Base-by-base conservation (phyloP, 2,797 vertebrate species). In the Thunnus albacares region DNA sequence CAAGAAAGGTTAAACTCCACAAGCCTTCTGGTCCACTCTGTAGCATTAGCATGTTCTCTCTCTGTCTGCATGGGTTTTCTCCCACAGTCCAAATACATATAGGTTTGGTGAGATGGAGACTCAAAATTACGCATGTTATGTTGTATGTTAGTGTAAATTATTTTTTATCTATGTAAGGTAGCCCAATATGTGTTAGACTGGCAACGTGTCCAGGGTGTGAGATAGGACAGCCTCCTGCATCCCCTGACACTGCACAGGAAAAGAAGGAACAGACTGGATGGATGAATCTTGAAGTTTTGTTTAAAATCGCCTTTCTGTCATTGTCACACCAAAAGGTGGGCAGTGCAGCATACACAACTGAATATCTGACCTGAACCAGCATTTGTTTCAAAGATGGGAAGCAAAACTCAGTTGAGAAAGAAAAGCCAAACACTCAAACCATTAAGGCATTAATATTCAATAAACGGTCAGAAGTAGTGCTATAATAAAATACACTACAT, bases 401-500 rank as follows among this genome's bases (percentile, higher is more conserved):
- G 51, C 18, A 43, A 33, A 75, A 7, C 22, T 47, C 55, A 57
- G 30, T 30, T 7, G 47, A 66, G n/a, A 52, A 14, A 47, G 26
- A 13, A 26, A 60, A 65, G 22, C 4, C 15, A 11, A 20, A 28
- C 7, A 64, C 53, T 57, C 9, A 1, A 70, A 38, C 41, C 52
- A 57, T 65, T 52, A 71, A 3, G 17, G 20, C 38, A 71, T 80
- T 17, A 78, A 84, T 86, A 63, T 62, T 63, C 26, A 63, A 84
- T 38, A 66, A 47, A 63, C 51, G 24, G 47, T 60, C 75, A 72
- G 49, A 51, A 20, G 71, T 41, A 47, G 45, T 2, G 59, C 20
- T 65, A 30, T 22, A 15, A 55, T 64, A 68, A 68, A 49, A 47
- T 20, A 38, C 11, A 62, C n/a, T 71, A 22, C 14, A 58, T 12